Conservation (phyloP, 2,888 invertebrate genomes). For the Selenia dentaria region DNA sequence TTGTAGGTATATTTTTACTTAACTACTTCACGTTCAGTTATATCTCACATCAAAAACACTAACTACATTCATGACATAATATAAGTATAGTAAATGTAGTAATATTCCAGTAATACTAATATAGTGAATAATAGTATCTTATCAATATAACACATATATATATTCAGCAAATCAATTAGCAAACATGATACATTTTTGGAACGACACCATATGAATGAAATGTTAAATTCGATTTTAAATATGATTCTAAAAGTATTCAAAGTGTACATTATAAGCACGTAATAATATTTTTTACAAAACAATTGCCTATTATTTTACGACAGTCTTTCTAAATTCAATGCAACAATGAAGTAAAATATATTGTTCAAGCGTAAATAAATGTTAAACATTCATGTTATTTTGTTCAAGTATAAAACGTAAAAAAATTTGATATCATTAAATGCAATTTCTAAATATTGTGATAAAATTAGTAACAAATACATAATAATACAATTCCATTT, state of each 20-base stretch:
- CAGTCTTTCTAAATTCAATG: constrained; percentile 10
- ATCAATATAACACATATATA: neutral
- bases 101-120: no score
- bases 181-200: no score
- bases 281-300: constrained; percentile 6
- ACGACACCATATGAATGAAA: no score
- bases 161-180: constrained; percentile 5
- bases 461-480: neutral
- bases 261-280: constrained; percentile 9
- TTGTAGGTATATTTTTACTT: no score
- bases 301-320: constrained; percentile 9
- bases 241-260: constrained; percentile 1
- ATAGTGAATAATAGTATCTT: no score
- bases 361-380: neutral
- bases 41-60: constrained; percentile 27
- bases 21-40: constrained; percentile 16
- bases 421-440: neutral
- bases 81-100: neutral
- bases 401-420: neutral
- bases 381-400: neutral
- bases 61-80: constrained; percentile 11
- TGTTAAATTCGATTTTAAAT: constrained; percentile 26
- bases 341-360: neutral
- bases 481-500: constrained; percentile 12
- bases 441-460: neutral